Conservation (phyloP, 2,888 invertebrate genomes). For the Deilephila elpenor region DNA sequence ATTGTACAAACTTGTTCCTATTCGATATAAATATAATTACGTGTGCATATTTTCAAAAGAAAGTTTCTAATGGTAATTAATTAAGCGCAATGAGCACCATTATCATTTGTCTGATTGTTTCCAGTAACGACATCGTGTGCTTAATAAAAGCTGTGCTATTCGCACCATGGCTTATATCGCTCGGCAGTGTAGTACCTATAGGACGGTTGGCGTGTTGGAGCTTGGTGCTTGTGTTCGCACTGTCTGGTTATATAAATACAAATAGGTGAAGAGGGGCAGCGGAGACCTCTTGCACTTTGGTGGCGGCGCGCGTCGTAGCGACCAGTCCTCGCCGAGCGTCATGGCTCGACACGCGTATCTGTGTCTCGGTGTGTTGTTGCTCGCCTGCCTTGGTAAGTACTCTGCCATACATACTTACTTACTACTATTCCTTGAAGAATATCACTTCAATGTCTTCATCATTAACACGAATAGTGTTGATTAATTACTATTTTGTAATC, state of each 20-base stretch:
- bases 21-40: conserved; percentile 4
- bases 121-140: conserved; percentile 56
- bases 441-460: not conserved
- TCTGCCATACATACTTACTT: conserved; percentile 32
- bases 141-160: conserved; percentile 72
- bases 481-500: not conserved
- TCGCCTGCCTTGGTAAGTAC: conserved; percentile 81
- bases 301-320: conserved; percentile 71
- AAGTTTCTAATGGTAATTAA: conserved; percentile 50
- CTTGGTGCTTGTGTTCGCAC: conserved; percentile 61
- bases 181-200: conserved; percentile 63
- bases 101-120: conserved; percentile 57
- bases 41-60: conserved; percentile 34
- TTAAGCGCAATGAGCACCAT: conserved; percentile 51
- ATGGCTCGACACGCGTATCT: conserved; percentile 84
- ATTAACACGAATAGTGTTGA: not conserved
- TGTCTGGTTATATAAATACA: conserved; percentile 82
- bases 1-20: not conserved
- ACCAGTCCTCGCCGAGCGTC: conserved; percentile 81
- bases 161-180: conserved; percentile 61
- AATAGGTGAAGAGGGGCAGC: conserved; percentile 83
- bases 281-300: conserved; percentile 82
- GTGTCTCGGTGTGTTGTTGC: conserved; percentile 77
- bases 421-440: conserved; percentile 9
- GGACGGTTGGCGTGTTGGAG: conserved; percentile 65